Percentiles rank a stretch among this genome's conserved stretches.
These are phyloP conservation scores for Leucosticte australis DNA, from an alignment of 2,113 vertebrate genomes.

Conservation along the genomic window DNA sequence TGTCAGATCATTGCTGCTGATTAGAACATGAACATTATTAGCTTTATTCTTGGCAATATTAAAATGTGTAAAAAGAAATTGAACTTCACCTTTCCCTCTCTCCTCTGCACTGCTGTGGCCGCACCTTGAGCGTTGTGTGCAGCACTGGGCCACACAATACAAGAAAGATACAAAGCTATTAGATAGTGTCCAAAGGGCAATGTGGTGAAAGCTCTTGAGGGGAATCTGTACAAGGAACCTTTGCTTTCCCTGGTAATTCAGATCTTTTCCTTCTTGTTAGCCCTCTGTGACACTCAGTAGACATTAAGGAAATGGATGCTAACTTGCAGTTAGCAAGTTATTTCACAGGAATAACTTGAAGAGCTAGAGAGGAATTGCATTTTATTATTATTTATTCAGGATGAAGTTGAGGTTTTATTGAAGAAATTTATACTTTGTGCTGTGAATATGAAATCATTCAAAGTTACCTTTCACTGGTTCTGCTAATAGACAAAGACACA, in stretches of 20 bases:
- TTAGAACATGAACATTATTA: background rate
- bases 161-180: background rate
- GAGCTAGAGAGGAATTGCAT: background rate
- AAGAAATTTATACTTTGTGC: background rate
- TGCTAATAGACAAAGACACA: background rate
- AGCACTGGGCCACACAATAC: too few species aligned
- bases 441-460: background rate
- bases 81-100: background rate
- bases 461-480: background rate
- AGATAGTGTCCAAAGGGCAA: too few species aligned
- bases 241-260: background rate
- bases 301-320: background rate
- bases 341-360: background rate
- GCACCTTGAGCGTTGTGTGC: background rate
- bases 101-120: background rate
- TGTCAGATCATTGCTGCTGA: background rate
- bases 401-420: background rate
- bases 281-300: background rate
- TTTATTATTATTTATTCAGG: background rate
- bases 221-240: background rate
- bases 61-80: rapidly evolving
- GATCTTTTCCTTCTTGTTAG: background rate
- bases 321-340: background rate
- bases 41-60: background rate
- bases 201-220: background rate